phyloP scores from a whole-genome alignment of 2,113 vertebrate genomes.

The Empidonax alnorum region DNA sequence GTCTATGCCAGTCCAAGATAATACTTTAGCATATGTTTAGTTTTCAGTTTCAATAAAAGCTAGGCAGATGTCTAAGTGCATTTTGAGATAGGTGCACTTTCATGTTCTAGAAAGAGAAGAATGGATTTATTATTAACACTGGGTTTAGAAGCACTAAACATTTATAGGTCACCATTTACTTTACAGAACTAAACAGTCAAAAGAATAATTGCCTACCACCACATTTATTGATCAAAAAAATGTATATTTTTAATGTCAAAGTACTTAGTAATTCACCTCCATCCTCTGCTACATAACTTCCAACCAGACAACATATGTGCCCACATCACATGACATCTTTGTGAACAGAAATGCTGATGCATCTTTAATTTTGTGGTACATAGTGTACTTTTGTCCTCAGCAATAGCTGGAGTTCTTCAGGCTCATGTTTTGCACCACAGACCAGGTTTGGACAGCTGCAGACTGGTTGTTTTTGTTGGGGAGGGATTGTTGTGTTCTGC shows the following conservation, averaged over 20 bases:
- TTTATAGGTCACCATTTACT: neutral
- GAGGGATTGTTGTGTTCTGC: neutral
- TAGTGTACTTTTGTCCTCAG: neutral
- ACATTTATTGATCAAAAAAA: neutral
- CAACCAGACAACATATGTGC: neutral
- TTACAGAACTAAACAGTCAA: neutral
- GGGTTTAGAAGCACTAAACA: neutral
- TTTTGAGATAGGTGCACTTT: neutral
- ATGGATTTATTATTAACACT: neutral
- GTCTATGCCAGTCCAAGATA: neutral
- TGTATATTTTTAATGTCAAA: neutral
- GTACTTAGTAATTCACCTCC: neutral
- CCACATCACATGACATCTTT: neutral
- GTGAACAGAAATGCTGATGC: neutral
- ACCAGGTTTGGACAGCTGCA: conserved; percentile 47
- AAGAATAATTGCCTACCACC: neutral
- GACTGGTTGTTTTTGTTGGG: conserved; percentile 8
- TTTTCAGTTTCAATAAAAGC: neutral
- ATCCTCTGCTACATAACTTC: neutral
- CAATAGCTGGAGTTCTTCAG: neutral
- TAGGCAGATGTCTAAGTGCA: neutral
- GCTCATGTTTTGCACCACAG: neutral
- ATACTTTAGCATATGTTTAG: neutral
- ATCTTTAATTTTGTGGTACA: neutral
- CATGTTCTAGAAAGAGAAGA: neutral